These are phyloP conservation scores for Meleagris gallopavo DNA, from an alignment of 2,113 vertebrate genomes.

Conservation along the genomic window DNA sequence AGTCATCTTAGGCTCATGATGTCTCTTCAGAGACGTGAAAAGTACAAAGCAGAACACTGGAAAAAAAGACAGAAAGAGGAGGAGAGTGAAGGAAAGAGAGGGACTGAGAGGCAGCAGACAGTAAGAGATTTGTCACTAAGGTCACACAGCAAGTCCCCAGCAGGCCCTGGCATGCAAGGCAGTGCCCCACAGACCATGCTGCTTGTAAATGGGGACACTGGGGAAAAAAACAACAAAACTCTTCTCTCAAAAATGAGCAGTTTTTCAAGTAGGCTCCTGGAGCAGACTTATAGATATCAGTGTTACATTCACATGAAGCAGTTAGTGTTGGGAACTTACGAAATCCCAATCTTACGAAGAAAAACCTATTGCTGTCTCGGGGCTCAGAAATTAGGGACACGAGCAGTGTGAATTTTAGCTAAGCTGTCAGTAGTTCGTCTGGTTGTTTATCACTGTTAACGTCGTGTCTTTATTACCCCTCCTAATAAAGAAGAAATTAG, in stretches of 20 bases:
- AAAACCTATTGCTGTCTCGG: not conserved
- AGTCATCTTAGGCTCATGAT: not conserved
- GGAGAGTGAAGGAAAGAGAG: not conserved
- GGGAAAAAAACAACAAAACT: not conserved
- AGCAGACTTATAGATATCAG: not conserved
- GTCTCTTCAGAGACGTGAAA: not conserved
- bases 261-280: not conserved
- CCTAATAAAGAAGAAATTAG: not conserved
- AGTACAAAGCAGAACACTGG: not conserved
- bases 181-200: not conserved
- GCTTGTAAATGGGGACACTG: not conserved
- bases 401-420: not conserved
- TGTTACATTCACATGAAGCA: not conserved
- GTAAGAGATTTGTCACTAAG: not conserved
- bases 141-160: not conserved
- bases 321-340: not conserved
- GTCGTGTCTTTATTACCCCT: not conserved
- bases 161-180: not conserved
- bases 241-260: not conserved
- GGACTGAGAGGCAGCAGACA: not conserved
- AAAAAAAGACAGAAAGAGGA: not conserved
- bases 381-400: not conserved
- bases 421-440: not conserved
- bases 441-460: not conserved
- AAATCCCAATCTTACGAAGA: not conserved